phyloP scores from a whole-genome alignment of 1,140 invertebrate genomes.

The Lepidurus apus region DNA sequence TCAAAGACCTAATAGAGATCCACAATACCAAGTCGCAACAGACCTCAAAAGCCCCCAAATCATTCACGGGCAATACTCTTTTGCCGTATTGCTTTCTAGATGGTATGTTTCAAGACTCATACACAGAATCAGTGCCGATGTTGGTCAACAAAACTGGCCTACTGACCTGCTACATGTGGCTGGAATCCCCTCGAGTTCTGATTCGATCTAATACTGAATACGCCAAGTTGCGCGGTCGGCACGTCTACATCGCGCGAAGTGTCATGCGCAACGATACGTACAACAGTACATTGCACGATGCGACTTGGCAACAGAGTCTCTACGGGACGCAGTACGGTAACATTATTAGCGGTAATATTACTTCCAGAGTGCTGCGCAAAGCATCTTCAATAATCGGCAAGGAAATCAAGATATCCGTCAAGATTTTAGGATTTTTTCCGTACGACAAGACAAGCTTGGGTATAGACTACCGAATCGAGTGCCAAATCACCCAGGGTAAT shows the following conservation, averaged over 20 bases:
- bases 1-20: background rate
- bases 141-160: background rate
- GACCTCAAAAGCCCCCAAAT: background rate
- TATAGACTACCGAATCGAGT: background rate
- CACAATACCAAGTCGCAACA: background rate
- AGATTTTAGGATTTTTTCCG: background rate
- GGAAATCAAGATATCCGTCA: background rate
- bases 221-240: background rate
- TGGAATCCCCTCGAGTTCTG: background rate
- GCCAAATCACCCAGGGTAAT: background rate
- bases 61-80: background rate
- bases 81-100: background rate
- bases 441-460: background rate
- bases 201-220: background rate
- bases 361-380: background rate
- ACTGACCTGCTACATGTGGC: background rate
- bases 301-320: background rate
- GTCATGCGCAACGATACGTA: background rate
- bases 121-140: background rate
- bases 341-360: background rate
- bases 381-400: background rate
- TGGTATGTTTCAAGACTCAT: background rate
- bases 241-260: background rate
- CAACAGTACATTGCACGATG: constrained; percentile 18
- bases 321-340: background rate